These are phyloP conservation scores for Enteromius anoplus DNA, from an alignment of 2,797 vertebrate genomes.

Conservation along the genomic window DNA sequence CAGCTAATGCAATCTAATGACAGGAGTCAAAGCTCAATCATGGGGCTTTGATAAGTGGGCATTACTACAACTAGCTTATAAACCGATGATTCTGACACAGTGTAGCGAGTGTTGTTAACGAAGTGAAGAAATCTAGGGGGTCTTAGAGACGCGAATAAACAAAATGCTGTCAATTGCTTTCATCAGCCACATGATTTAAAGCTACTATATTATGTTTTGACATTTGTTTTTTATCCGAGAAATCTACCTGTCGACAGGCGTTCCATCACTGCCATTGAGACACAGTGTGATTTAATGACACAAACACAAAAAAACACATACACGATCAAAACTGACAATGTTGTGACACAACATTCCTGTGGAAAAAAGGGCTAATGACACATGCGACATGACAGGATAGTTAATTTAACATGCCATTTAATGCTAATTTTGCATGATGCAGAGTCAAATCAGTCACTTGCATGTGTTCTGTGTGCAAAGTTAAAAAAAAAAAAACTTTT, in stretches of 20 bases:
- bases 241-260: conserved; percentile 35
- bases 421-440: neutral
- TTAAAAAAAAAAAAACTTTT: neutral
- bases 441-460: neutral
- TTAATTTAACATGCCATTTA: neutral
- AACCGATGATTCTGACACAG: neutral
- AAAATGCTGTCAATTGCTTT: conserved; percentile 16
- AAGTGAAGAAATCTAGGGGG: neutral
- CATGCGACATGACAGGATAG: neutral
- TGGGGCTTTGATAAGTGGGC: neutral
- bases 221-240: conserved; percentile 22
- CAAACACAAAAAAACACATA: conserved; percentile 32
- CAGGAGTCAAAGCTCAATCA: conserved; percentile 35
- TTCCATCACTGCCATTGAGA: conserved; percentile 38
- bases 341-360: neutral
- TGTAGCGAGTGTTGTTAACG: neutral
- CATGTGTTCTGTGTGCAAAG: neutral
- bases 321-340: conserved; percentile 39
- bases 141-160: conserved; percentile 27
- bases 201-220: conserved; percentile 22
- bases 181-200: conserved; percentile 26
- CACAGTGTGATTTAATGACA: conserved; percentile 43
- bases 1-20: conserved; percentile 24
- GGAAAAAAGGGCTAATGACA: conserved; percentile 2
- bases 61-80: neutral